Evolutionary conservation across 2,113 vertebrate species (phyloP), one percentile per base, ranked within the genome.

Genomic region (Smithornis capensis): DNA sequence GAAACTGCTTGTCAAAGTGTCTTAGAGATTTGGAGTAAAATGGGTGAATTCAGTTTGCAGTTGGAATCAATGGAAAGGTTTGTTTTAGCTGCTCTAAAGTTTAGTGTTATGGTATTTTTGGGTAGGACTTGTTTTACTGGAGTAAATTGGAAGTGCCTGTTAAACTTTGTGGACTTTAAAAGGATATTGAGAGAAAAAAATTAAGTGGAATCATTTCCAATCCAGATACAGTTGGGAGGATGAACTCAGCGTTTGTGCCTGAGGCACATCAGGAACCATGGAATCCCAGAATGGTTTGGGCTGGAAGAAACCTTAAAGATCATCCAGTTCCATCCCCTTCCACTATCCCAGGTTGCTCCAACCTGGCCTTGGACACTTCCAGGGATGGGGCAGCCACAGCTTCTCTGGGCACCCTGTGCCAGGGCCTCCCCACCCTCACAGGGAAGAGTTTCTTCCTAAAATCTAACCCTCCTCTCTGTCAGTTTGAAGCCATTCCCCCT

Each of bases 1-100:
- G 56, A 56, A 82, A n/a, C 24, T 21, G 9, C 19, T n/a, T 1
- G 0, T 55, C 57, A 23, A 33, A 53, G 13, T 2, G 1, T 7
- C 22, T 71, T 27, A n/a, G 28, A 42, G 21, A 13, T 70, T 64
- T 55, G 75, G 44, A 49, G 31, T 71, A 18, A 49, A 83, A 65
- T 1, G 14, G 13, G 23, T 4, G 10, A 65, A 28, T 77, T n/a
- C 37, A 19, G 37, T 19, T 71, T 83, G 22, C 44, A 0, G 0
- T 8, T 56, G 55, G 31, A 42, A 63, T 50, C 16, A 3, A 0
- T 7, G 77, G 31, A 18, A 35, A 67, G 33, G 23, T n/a, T n/a
- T 28, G 22, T 3, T 0, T 21, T 29, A 73, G 27, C 68, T 82
- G 60, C 56, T 33, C 69, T 65, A 4, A 75, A 14, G 27, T 18